Conservation (phyloP, 2,113 vertebrate genomes). For the Zingel zingel region DNA sequence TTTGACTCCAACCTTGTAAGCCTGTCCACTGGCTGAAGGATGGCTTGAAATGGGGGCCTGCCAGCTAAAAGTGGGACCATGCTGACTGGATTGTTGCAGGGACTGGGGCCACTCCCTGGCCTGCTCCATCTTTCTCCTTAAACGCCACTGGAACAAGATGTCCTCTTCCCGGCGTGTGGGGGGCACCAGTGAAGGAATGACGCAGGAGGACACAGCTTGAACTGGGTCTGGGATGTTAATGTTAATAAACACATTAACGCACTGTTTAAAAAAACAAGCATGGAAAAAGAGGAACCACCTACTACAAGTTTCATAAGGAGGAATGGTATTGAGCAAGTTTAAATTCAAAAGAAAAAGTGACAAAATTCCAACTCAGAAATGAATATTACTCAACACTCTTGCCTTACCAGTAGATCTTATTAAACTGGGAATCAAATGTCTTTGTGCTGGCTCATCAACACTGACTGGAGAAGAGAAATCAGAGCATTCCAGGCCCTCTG, state of each 20-base stretch:
- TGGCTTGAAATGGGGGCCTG: conserved; percentile 20
- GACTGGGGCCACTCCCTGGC: conserved; percentile 70
- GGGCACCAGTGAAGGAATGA: conserved; percentile 21
- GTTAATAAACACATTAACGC: conserved; percentile 20
- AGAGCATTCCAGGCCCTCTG: conserved; percentile 81
- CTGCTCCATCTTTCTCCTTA: conserved; percentile 90
- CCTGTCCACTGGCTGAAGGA: conserved; percentile 33
- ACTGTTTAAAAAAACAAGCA: neutral
- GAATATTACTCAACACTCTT: neutral
- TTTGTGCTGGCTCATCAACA: conserved; percentile 64
- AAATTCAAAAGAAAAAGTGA: neutral
- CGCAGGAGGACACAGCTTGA: conserved; percentile 11
- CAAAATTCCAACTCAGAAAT: neutral
- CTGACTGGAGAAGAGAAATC: conserved; percentile 75
- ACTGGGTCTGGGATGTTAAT: conserved; percentile 37
- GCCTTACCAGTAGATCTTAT: conserved; percentile 66
- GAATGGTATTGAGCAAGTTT: neutral
- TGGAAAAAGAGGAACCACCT: neutral
- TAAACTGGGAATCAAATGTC: conserved; percentile 57
- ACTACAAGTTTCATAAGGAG: neutral
- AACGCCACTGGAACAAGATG: conserved; percentile 92
- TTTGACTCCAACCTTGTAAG: conserved; percentile 55
- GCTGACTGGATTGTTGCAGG: conserved; percentile 37
- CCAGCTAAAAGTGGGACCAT: conserved; percentile 35
- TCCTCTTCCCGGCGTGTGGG: conserved; percentile 85